These are phyloP conservation scores for Busseola fusca DNA, from an alignment of 2,888 invertebrate species.

Conservation along the genomic window DNA sequence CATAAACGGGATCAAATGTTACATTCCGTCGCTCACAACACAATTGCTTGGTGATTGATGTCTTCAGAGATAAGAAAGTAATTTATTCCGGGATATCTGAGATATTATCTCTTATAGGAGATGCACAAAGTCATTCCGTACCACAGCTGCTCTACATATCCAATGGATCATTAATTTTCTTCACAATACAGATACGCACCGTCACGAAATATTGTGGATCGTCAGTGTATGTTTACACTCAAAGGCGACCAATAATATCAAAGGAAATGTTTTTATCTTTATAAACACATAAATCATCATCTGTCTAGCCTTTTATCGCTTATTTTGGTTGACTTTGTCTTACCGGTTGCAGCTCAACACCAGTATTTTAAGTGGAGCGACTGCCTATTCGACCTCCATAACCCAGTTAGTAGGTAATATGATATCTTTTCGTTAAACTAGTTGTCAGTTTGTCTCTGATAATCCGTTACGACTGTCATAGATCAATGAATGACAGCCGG, in stretches of 20 bases:
- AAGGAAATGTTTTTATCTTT: not conserved
- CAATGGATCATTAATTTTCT: constrained; percentile 43
- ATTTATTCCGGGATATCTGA: constrained; percentile 39
- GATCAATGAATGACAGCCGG: not conserved
- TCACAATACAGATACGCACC: constrained; percentile 31
- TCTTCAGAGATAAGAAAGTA: constrained; percentile 30
- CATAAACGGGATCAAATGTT: constrained; percentile 26
- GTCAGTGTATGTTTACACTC: constrained; percentile 33
- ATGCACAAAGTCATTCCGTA: constrained; percentile 47
- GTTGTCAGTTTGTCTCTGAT: not conserved
- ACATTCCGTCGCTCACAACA: constrained; percentile 35
- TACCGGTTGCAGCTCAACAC: not conserved
- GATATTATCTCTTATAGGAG: constrained; percentile 23
- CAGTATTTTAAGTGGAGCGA: not conserved
- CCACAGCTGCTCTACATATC: constrained; percentile 47
- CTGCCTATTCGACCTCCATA: not conserved
- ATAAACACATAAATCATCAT: not conserved
- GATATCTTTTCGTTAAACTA: not conserved
- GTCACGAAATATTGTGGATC: constrained; percentile 21
- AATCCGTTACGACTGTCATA: not conserved
- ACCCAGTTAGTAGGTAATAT: not conserved
- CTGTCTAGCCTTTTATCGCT: not conserved
- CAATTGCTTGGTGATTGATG: constrained; percentile 49
- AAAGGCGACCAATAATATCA: constrained; percentile 9
- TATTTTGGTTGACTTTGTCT: not conserved